Evolutionary conservation across 2,888 invertebrate species (phyloP), one percentile per base, ranked within the genome.

Genomic region (Stramonita haemastoma): DNA sequence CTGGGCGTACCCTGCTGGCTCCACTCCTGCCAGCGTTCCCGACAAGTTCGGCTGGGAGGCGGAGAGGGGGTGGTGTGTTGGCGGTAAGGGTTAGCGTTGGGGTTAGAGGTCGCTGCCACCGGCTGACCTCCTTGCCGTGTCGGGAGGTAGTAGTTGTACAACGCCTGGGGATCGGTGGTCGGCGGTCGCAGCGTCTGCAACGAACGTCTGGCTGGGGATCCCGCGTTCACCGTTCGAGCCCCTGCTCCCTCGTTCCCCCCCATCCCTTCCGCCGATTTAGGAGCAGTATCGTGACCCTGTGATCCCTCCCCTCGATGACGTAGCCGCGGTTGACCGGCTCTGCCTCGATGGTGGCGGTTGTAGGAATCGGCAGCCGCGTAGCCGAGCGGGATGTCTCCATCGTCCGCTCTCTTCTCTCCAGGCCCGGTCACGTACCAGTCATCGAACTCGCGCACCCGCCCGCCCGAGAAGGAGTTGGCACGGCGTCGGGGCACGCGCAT

Each of bases 301-400:
- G n/a, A n/a, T n/a, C n/a, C 70, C 36, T 32, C 81, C 1, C 56
- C n/a, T 85, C 36, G 66, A 36, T 26, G 87, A 13, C 70, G 83
- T 36, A 85, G 46, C 11, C 85, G 46, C 4, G 88, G 88, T 34
- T 90, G 90, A 26, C 90, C 57, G 6, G 87, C 81, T 56, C 32
- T 89, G 26, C 46, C 77, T n/a, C 57, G 56, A 17, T 84, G 77
- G 17, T 91, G 89, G 19, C 70, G 73, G 13, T 90, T 91, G 87
- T 93, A 94, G 1, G 94, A 92, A 89, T 94, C 94, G 2, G 94
- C 94, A 19, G 94, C 94, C n/a, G 94, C 94, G 89, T 94, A 94
- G 5, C 94, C 94, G 0, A 94, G 91, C 0, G 94, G 94, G 36
- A 94, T 93, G 77, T 94, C 94, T 19, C 91, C 92, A 56, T 93